Evolutionary conservation across 1,140 invertebrate species (phyloP).

Genomic region (Bombus sylvicola): DNA sequence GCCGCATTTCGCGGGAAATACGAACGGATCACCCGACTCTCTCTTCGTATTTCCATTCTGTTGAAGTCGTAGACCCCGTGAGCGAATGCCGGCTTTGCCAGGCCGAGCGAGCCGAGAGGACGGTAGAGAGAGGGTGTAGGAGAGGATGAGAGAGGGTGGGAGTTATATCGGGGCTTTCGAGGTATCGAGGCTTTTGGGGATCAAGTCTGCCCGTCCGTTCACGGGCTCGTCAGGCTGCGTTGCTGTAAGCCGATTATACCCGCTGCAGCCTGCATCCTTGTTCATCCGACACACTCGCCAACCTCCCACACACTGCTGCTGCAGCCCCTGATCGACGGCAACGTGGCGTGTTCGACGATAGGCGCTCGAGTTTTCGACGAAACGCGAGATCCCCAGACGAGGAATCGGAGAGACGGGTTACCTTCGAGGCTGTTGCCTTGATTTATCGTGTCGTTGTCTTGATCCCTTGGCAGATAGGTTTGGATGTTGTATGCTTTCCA

Average conservation of each 20-base stretch:
- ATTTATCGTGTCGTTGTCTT: background rate
- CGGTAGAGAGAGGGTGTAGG: background rate
- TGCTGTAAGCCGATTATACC: conserved; percentile 69
- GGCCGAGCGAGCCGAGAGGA: background rate
- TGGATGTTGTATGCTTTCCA: too few relatives aligned
- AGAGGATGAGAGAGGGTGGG: background rate
- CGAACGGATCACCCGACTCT: conserved; percentile 35
- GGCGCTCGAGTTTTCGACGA: conserved; percentile 22
- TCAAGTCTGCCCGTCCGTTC: conserved; percentile 67
- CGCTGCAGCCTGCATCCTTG: conserved; percentile 32
- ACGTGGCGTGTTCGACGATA: conserved; percentile 22
- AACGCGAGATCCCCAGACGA: conserved; percentile 5
- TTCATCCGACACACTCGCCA: conserved; percentile 11
- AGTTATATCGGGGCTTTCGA: conserved; percentile 51
- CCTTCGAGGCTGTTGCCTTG: background rate
- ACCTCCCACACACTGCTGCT: background rate
- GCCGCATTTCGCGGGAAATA: conserved; percentile 31
- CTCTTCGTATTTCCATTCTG: conserved; percentile 17
- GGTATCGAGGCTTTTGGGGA: conserved; percentile 60
- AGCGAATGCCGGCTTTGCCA: conserved; percentile 10
- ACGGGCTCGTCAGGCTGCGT: conserved; percentile 64
- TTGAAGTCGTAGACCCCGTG: conserved; percentile 11
- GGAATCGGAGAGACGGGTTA: background rate
- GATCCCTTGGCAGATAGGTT: background rate
- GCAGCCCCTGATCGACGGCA: background rate